A percentile compares a stretch with the other conserved stretches of the same genome.
Conservation (phyloP, 2,113 vertebrate genomes). For the Salvelinus namaycush region DNA sequence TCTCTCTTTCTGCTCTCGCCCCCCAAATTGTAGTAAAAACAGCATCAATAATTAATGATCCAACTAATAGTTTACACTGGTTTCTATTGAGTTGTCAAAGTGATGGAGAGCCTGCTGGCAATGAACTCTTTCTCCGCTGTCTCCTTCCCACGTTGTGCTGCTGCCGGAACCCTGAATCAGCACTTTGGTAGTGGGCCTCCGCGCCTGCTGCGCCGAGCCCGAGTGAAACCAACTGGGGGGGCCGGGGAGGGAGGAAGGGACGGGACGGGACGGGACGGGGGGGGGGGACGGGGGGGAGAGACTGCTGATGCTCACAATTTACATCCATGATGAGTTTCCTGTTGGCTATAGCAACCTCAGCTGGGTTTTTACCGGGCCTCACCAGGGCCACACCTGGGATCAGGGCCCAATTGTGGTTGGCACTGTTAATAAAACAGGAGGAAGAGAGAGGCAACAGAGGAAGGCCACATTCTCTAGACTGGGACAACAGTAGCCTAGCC, state of each 20-base stretch:
- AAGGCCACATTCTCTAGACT: conserved; percentile 15
- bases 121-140: conserved; percentile 58
- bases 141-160: conserved; percentile 43
- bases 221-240: conserved; percentile 27
- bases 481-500: conserved; percentile 17
- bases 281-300: conserved; percentile 8
- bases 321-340: conserved; percentile 65
- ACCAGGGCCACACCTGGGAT: conserved; percentile 42
- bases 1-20: neutral
- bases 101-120: conserved; percentile 76
- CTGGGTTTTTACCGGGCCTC: too few relatives aligned
- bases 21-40: conserved; percentile 72
- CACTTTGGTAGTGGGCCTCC: conserved; percentile 56
- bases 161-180: conserved; percentile 70
- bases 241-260: neutral
- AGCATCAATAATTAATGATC: conserved; percentile 85
- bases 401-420: conserved; percentile 48
- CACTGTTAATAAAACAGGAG: conserved; percentile 57
- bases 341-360: conserved; percentile 55
- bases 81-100: conserved; percentile 85
- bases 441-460: conserved; percentile 25
- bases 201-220: neutral
- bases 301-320: conserved; percentile 73
- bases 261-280: too few relatives aligned
- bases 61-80: conserved; percentile 85